Evolutionary conservation across 2,113 vertebrate genomes (phyloP).

Genomic region (Amphiprion ocellaris): DNA sequence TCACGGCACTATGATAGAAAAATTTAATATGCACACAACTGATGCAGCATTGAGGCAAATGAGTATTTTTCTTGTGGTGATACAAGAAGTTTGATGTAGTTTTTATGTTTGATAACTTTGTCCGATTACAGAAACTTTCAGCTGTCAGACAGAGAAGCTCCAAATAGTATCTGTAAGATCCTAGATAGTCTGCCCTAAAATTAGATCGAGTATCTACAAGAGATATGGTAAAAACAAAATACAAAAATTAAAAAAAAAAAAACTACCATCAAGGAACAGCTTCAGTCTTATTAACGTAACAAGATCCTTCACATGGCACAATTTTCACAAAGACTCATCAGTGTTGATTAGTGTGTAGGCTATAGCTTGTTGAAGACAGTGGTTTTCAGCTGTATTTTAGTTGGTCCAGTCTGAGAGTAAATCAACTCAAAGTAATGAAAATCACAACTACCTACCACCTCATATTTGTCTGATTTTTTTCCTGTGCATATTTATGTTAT

Average conservation of each 20-base stretch:
- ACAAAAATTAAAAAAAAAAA: too few species aligned
- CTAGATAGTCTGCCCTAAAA: not conserved
- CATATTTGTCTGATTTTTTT: too few species aligned
- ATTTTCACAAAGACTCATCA: not conserved
- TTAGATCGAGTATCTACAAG: not conserved
- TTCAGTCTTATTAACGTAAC: not conserved
- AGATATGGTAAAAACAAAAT: not conserved
- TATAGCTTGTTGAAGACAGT: not conserved
- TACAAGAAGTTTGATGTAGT: not conserved
- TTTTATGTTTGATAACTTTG: constrained; percentile 4
- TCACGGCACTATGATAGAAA: constrained; percentile 22
- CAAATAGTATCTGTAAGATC: not conserved
- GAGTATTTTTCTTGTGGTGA: not conserved
- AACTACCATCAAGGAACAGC: not conserved
- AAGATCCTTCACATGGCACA: too few species aligned
- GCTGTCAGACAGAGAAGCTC: not conserved
- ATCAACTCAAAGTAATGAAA: too few species aligned
- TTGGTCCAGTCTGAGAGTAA: not conserved
- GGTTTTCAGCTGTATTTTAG: not conserved
- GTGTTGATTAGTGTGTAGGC: not conserved
- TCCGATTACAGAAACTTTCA: not conserved
- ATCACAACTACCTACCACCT: too few species aligned
- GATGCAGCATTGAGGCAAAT: constrained; percentile 5
- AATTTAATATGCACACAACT: not conserved
- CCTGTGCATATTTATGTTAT: too few species aligned